Evolutionary conservation across 2,797 vertebrate genomes (phyloP).

Genomic region (Halcyon chelicuti): DNA sequence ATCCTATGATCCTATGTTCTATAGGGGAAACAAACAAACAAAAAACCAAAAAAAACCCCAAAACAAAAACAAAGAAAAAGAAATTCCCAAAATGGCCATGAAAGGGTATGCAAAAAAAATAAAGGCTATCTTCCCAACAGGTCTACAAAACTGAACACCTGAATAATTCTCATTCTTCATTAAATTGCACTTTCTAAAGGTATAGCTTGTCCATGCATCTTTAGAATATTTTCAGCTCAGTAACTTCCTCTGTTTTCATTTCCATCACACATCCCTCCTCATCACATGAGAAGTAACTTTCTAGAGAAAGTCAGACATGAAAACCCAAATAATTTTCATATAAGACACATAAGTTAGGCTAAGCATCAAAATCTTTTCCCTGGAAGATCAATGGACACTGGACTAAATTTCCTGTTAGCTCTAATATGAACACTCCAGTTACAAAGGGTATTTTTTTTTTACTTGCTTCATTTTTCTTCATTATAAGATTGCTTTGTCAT

Average conservation of each 20-base stretch:
- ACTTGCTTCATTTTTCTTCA: background rate
- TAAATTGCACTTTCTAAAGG: background rate
- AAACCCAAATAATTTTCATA: background rate
- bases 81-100: accelerated
- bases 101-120: accelerated
- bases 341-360: background rate
- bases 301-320: background rate
- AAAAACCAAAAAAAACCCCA: no score
- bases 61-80: background rate
- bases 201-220: background rate
- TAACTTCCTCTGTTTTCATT: background rate
- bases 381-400: background rate
- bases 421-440: background rate
- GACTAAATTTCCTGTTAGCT: background rate
- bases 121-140: background rate
- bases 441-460: background rate
- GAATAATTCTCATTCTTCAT: background rate
- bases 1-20: background rate
- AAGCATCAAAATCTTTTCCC: background rate
- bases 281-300: background rate
- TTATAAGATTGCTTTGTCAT: background rate
- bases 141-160: background rate
- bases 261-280: background rate
- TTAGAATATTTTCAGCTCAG: background rate
- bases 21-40: no score